Evolutionary conservation across 2,888 invertebrate genomes (phyloP), one percentile per base, ranked within the genome.

Genomic region (Clistopyga incitator): DNA sequence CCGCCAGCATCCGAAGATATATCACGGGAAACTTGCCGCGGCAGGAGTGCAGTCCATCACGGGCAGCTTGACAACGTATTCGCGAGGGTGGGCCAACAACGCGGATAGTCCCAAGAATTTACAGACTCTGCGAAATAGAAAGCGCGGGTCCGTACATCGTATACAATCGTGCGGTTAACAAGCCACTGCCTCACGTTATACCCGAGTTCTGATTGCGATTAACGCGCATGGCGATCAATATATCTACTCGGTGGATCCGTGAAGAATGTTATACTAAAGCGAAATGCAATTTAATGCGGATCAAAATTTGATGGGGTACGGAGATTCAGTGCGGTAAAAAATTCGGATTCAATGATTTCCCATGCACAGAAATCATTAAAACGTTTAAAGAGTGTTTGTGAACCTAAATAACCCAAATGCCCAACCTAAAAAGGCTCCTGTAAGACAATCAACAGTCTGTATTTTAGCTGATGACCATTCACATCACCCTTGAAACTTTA

Each of bases 21-120:
- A 86, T 86, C 84, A 85, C 78, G 74, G 54, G 59, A 84, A 84
- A 81, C 81, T 84, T 78, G 70, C 81, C 64, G 38, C 64, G 74
- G 74, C 70, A 71, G 81, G 11, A 78, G 74, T n/a, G 78, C 81
- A 78, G 81, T 84, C 65, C 81, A 84, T 85, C 84, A 78, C 80
- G 59, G 78, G 29, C 42, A 64, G 79, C 80, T 80, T 78, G 82
- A 84, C 84, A 75, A 84, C 70, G 79, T 82, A 74, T 80, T 70
- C 77, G 59, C 47, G 75, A 67, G 67, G 50, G 65, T 54, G 25
- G 78, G 38, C 20, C 65, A 52, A 61, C 70, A 29, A 15, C 23
- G 11, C 20, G 56, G 59, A 45, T 70, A 78, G 75, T 70, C 70
- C 74, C 65, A 75, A 68, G 72, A 78, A 81, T 70, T 71, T 71